Percentiles rank a stretch among this genome's conserved stretches.
Conservation (phyloP, 2,113 vertebrate species). For the Etheostoma spectabile region DNA sequence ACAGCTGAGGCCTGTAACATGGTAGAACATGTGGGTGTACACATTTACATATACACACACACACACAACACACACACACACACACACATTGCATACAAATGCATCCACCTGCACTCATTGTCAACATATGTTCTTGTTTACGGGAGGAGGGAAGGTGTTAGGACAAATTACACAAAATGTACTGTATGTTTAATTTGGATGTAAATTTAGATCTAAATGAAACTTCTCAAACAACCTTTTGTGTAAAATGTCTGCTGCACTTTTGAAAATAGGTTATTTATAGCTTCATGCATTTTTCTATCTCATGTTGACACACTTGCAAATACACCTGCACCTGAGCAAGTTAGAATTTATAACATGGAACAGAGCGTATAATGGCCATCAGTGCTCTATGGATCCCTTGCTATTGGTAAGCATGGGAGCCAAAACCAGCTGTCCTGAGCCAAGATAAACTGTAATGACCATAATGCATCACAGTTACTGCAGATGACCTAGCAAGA, state of each 20-base stretch:
- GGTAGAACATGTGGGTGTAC: conserved; percentile 11
- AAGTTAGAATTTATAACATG: conserved; percentile 57
- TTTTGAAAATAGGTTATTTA: conserved; percentile 21
- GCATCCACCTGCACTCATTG: conserved; percentile 8
- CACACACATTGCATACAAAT: conserved; percentile 1
- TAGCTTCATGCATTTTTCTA: neutral
- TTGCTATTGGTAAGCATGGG: neutral
- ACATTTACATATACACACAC: neutral
- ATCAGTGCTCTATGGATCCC: conserved; percentile 52
- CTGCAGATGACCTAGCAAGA: conserved; percentile 9
- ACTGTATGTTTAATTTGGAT: conserved; percentile 1
- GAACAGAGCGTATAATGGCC: conserved; percentile 43
- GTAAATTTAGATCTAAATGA: conserved; percentile 22
- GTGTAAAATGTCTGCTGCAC: neutral
- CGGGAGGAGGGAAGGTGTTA: conserved; percentile 28
- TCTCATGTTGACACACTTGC: neutral
- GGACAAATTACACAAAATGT: conserved; percentile 6
- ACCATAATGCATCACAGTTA: conserved; percentile 61
- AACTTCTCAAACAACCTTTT: conserved; percentile 1
- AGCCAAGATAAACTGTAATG: conserved; percentile 54
- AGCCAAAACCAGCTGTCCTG: conserved; percentile 55
- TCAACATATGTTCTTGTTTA: conserved; percentile 16
- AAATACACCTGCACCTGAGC: conserved; percentile 15
- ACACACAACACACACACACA: neutral
- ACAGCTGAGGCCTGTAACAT: conserved; percentile 57